Evolutionary conservation across 2,113 vertebrate genomes (phyloP), one percentile per base, ranked within the genome.

Genomic region (Pelusios castaneus): DNA sequence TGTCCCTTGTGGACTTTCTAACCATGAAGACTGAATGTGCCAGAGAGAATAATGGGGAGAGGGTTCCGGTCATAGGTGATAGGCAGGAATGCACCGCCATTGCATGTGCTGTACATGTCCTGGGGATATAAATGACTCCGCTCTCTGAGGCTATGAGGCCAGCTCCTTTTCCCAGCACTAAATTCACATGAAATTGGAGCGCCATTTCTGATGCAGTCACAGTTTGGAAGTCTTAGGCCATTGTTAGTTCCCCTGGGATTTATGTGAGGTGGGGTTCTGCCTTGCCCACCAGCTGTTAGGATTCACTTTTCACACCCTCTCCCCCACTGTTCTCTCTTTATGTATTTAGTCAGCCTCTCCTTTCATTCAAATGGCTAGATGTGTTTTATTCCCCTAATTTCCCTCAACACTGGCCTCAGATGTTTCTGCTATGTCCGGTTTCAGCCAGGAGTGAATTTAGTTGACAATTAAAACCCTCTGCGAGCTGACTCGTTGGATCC

Each of bases 101-200:
- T 67, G 58, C 58, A 60, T 52, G 6, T n/a, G 56, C 29, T 10
- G 21, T 1, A 0, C 5, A 25, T 3, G 17, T 22, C 14, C 81
- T 67, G 10, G 11, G 34, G 27, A 51, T 92, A 51, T 92, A 60
- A n/a, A 16, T 27, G 2, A 51, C 11, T 45, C 55, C 19, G 2
- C 51, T 52, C 0, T 75, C 0, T 27, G 10, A 55, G n/a, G 38
- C 8, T 58, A 80, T 29, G 3, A 1, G 25, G 34, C 9, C 41
- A 10, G 8, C 6, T 86, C 13, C 80, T 78, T 31, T 8, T 45
- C 6, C 5, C 16, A 22, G 11, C 84, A 70, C 38, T 0, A 1
- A 70, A 88, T 34, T 45, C 80, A 58, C n/a, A 2, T 2, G 38
- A 31, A 85, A 90, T 2, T 2, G 14, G 24, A 6, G 4, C 47